Conservation (phyloP, 2,113 vertebrate genomes). For the Platanista minor region DNA sequence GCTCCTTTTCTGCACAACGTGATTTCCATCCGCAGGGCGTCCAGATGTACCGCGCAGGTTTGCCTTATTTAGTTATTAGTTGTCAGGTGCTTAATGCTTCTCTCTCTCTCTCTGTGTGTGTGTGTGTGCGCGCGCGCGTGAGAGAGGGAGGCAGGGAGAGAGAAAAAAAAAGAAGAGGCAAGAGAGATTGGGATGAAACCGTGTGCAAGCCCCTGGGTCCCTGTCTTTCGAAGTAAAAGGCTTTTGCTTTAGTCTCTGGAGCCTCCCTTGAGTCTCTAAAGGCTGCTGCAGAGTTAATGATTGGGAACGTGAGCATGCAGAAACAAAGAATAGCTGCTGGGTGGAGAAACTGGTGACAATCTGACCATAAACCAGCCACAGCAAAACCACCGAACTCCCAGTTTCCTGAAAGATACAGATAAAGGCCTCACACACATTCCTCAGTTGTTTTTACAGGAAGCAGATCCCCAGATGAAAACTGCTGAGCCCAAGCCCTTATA, state of each 20-base stretch:
- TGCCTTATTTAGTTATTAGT: background rate
- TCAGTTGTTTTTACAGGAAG: background rate
- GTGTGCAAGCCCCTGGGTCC: background rate
- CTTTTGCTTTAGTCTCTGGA: background rate
- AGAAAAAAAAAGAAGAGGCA: background rate
- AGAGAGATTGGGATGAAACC: background rate
- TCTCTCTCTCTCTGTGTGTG: background rate
- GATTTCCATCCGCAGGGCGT: background rate
- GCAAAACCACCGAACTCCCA: background rate
- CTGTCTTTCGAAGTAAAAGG: background rate
- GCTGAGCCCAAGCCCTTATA: background rate
- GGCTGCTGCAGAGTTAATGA: background rate
- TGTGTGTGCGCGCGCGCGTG: too few species aligned
- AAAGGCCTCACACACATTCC: background rate
- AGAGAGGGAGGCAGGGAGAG: background rate
- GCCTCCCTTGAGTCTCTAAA: background rate
- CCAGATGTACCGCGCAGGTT: background rate
- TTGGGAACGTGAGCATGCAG: background rate
- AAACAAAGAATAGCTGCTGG: background rate
- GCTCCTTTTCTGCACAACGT: background rate
- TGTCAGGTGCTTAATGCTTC: background rate
- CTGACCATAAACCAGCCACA: background rate
- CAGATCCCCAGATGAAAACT: background rate
- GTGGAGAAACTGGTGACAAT: background rate
- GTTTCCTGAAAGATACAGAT: background rate